Conservation (phyloP, 2,888 invertebrate genomes). For the Diploptera punctata region DNA sequence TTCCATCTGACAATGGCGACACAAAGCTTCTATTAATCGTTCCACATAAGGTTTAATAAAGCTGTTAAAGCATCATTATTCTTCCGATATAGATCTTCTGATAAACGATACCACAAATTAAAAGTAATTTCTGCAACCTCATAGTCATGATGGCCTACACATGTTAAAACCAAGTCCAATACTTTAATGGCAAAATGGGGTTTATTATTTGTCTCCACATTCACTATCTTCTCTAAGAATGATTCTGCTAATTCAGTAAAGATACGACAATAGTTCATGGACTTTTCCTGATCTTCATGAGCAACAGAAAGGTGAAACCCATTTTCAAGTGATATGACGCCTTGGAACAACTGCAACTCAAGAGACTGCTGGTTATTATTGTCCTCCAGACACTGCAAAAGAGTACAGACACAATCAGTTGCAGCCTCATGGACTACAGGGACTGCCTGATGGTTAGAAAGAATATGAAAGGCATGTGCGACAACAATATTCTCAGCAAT, state of each 20-base stretch:
- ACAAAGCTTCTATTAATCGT: conserved; percentile 86
- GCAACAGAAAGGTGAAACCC: conserved; percentile 92
- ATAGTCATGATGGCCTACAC: conserved; percentile 97
- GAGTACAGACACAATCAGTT: conserved; percentile 87
- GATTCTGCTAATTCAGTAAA: conserved; percentile 95
- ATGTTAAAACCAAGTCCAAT: conserved; percentile 86
- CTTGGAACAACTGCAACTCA: conserved; percentile 81
- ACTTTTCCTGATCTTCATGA: conserved; percentile 93
- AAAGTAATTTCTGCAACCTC: conserved; percentile 92
- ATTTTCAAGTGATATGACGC: conserved; percentile 79
- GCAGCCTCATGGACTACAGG: conserved; percentile 81
- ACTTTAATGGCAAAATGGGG: conserved; percentile 82
- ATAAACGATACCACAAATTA: conserved; percentile 94
- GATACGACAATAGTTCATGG: conserved; percentile 91
- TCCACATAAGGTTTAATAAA: conserved; percentile 88
- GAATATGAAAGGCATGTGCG: conserved; percentile 66
- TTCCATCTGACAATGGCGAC: conserved; percentile 95
- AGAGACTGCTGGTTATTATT: conserved; percentile 75
- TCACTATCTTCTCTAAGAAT: conserved; percentile 83
- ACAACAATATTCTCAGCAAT: conserved; percentile 77
- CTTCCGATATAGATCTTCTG: conserved; percentile 91
- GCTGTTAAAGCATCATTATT: conserved; percentile 81
- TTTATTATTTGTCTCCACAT: conserved; percentile 64
- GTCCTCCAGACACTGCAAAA: conserved; percentile 82
- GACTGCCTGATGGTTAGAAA: conserved; percentile 54